These are phyloP conservation scores for Sebastes melanostomus DNA, from an alignment of 2,797 vertebrate species.

Conservation along the genomic window DNA sequence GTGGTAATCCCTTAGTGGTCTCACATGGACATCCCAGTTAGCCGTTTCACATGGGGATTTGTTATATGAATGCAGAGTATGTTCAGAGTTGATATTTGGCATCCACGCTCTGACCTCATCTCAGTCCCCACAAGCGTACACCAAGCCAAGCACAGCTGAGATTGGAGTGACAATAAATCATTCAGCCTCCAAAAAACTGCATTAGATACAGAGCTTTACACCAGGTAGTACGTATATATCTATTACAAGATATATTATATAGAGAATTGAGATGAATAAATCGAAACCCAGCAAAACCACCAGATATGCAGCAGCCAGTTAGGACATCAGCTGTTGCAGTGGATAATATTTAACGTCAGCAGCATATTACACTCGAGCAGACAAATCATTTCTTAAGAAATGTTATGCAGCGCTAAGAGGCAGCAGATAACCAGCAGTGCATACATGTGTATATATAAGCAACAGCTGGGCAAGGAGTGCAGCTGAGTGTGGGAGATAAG, in stretches of 20 bases:
- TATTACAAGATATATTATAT: not conserved
- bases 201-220: not conserved
- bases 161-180: not conserved
- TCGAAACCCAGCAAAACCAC: not conserved
- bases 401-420: no score
- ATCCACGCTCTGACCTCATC: conserved; percentile 8
- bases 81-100: conserved; percentile 5
- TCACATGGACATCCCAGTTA: not conserved
- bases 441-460: no score
- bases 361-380: no score
- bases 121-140: not conserved
- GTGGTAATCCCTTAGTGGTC: conserved; percentile 21
- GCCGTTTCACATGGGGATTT: not conserved
- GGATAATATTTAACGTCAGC: not conserved
- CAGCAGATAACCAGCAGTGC: no score
- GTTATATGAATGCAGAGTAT: not conserved
- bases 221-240: not conserved
- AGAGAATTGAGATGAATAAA: not conserved
- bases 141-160: not conserved
- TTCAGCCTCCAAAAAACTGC: no score
- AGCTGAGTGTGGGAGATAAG: no score
- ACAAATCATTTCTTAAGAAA: no score
- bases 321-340: not conserved
- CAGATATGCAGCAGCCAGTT: not conserved
- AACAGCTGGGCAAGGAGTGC: no score